phyloP scores from a whole-genome alignment of 92 coral and sea anemone species.

The Zoanthus solanderi region DNA sequence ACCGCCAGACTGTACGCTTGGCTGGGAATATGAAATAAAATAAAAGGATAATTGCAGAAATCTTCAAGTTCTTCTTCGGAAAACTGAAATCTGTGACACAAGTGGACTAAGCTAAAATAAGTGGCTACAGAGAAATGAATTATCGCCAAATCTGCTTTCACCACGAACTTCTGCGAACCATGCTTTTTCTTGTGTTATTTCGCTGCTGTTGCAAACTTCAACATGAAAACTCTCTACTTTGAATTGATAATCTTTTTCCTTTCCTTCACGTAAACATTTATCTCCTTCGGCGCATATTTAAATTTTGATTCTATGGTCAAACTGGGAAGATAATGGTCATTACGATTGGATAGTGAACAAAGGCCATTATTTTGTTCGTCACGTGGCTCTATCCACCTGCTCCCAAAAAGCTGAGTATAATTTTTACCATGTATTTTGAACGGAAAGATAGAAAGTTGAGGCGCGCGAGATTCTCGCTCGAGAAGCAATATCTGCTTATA shows the following conservation, averaged over 20 bases:
- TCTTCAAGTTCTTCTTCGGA: neutral
- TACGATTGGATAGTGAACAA: conserved; percentile 34
- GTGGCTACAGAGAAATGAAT: neutral
- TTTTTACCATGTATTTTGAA: conserved; percentile 46
- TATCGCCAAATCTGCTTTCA: neutral
- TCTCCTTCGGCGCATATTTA: conserved; percentile 52
- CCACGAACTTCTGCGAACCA: neutral
- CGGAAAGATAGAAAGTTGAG: conserved; percentile 3
- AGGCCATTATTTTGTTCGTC: conserved; percentile 63
- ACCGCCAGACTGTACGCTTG: too few species aligned
- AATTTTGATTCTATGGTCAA: conserved; percentile 49
- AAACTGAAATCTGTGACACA: neutral
- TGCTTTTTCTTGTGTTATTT: neutral
- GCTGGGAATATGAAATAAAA: neutral
- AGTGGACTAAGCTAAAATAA: conserved; percentile 1
- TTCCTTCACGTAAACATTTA: conserved; percentile 12
- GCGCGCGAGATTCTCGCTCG: conserved; percentile 31
- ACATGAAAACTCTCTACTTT: neutral
- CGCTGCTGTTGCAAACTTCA: neutral
- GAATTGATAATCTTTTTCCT: conserved; percentile 22
- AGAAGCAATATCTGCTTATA: conserved; percentile 7
- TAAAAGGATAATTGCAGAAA: neutral
- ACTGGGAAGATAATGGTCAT: conserved; percentile 7
- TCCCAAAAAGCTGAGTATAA: conserved; percentile 58
- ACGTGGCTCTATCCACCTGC: conserved; percentile 92